Base-by-base conservation (phyloP, 2,797 vertebrate species). In the Bufotes viridis region DNA sequence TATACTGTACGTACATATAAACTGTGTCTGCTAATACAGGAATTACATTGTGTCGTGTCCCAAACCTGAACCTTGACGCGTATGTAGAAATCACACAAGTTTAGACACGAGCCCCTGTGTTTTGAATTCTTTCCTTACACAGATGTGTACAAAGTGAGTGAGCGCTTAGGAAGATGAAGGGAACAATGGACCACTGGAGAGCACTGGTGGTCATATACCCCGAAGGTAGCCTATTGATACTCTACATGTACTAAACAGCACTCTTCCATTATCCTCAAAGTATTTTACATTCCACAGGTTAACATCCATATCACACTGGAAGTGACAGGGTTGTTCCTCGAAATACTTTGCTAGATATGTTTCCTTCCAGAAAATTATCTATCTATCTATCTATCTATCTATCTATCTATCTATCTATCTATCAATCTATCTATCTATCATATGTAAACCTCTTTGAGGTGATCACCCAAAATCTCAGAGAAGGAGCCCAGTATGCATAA, bases 41-140 rank as follows among this genome's bases (percentile, higher is more conserved):
- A 76, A 76, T 55, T 26, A 85, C 70, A 63, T 65, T 85, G n/a
- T 34, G 9, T 22, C 24, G 42, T 85, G 84, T 86, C 84, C 88
- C 79, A 74, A 86, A 86, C 22, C 29, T 89, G 84, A 89, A 87
- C 88, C 24, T 83, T 76, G 26, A 61, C 15, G 74, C 22, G n/a
- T 63, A 75, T 60, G 49, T 57, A 82, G 74, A 70, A 86, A 79
- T 78, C 74, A 26, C 69, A 9, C 84, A 87, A 79, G 88, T 89
- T 82, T 58, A 87, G 63, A 79, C 88, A 89, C 7, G 88, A 60
- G 63, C 42, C 58, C 86, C 29, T 87, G 34, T 87, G 87, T 78
- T 88, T 84, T 75, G 67, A 69, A 65, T 75, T 88, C 78, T 81
- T 61, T 57, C 51, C 49, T 51, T 74, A 58, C n/a, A 80, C 69